Percentiles rank a stretch among this genome's conserved stretches.
phyloP scores from a whole-genome alignment of 2,888 invertebrate genomes.

The Meiosimyza platycephala region DNA sequence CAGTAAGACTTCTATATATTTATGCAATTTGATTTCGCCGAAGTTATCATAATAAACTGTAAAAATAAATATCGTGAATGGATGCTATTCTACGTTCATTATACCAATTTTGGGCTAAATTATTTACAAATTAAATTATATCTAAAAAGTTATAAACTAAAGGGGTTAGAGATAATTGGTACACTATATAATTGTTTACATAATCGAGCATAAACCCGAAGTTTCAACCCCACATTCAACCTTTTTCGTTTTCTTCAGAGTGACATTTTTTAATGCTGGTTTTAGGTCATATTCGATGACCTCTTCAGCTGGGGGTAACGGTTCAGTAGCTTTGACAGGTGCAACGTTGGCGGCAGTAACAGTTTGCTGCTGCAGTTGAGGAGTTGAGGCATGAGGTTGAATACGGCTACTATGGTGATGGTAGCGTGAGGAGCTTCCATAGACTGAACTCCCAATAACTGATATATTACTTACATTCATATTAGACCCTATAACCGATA shows the following conservation, averaged over 20 bases:
- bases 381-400: background rate
- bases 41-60: slow-evolving; percentile 3
- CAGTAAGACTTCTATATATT: background rate
- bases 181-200: slow-evolving; percentile 69
- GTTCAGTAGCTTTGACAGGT: slow-evolving; percentile 16
- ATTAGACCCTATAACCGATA: slow-evolving; percentile 45
- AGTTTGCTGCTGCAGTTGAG: slow-evolving; percentile 16
- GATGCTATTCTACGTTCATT: slow-evolving; percentile 20
- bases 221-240: slow-evolving; percentile 81
- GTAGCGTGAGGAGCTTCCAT: slow-evolving; percentile 46
- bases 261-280: slow-evolving; percentile 74
- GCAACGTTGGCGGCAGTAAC: slow-evolving; percentile 7
- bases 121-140: slow-evolving; percentile 35
- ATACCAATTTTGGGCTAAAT: background rate
- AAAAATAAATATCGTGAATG: slow-evolving; percentile 11
- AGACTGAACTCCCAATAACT: slow-evolving; percentile 58
- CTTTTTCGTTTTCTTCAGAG: slow-evolving; percentile 78
- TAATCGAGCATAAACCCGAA: slow-evolving; percentile 88
- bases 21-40: background rate
- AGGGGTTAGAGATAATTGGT: background rate
- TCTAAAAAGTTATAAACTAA: background rate
- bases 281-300: slow-evolving; percentile 70
- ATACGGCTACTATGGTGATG: slow-evolving; percentile 19
- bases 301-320: slow-evolving; percentile 50
- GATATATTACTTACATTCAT: slow-evolving; percentile 59